Conservation (phyloP, 1,140 invertebrate genomes). For the Centruroides sculpturatus region DNA sequence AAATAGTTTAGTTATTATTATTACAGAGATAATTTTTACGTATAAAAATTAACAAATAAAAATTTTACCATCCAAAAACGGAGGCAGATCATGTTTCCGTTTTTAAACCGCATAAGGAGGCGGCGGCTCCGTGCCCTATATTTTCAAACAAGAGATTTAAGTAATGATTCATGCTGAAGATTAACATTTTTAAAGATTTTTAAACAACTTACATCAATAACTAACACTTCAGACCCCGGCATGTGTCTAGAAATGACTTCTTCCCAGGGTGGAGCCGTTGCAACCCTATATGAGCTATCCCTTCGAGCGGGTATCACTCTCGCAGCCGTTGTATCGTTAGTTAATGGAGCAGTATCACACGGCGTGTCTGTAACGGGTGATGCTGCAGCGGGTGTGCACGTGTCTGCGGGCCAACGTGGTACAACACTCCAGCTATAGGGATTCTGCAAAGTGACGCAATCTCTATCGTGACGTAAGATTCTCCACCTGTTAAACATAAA, state of each 20-base stretch:
- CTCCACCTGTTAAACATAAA: neutral
- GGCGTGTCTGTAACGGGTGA: neutral
- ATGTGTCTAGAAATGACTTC: neutral
- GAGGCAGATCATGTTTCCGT: too few species aligned
- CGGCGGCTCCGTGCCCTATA: conserved; percentile 5
- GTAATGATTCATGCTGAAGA: neutral
- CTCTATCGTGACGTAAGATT: too few species aligned
- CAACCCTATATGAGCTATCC: neutral
- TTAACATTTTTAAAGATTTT: neutral
- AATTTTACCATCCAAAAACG: too few species aligned
- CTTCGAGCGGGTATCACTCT: neutral
- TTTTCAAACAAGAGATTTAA: neutral
- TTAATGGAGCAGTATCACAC: too few species aligned
- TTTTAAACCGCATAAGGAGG: conserved; percentile 3
- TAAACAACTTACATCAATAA: neutral
- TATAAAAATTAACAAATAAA: too few species aligned
- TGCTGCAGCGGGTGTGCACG: neutral
- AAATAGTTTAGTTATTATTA: too few species aligned
- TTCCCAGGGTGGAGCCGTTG: neutral
- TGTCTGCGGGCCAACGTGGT: neutral
- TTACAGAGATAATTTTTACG: too few species aligned
- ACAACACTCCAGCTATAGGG: neutral
- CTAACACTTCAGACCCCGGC: too few species aligned
- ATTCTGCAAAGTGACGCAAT: neutral
- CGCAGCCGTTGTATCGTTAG: neutral